Conservation (phyloP, 1,140 invertebrate genomes). For the Drosophila sproati region DNA sequence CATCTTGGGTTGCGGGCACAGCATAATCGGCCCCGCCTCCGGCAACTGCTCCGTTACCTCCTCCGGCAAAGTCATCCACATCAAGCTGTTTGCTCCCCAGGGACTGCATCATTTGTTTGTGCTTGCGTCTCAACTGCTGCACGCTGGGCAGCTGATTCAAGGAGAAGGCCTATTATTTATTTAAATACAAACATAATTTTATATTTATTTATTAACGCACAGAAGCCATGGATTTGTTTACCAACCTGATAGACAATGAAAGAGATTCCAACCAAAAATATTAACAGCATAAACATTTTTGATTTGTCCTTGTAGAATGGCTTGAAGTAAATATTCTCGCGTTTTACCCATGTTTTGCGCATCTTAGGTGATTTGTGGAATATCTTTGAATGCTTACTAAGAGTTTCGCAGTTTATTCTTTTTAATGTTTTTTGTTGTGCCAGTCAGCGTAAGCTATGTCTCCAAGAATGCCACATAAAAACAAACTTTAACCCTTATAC, state of each 20-base stretch:
- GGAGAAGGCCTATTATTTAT: conserved; percentile 68
- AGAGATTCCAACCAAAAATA: conserved; percentile 78
- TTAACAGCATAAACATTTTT: conserved; percentile 74
- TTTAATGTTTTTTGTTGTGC: conserved; percentile 43
- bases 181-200: background rate
- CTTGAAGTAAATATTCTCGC: conserved; percentile 83
- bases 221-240: conserved; percentile 2
- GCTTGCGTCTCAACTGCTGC: conserved; percentile 69
- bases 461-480: conserved; percentile 23
- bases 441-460: conserved; percentile 36
- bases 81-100: conserved; percentile 72
- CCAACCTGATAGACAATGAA: conserved; percentile 80
- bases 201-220: conserved; percentile 23
- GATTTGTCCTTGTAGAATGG: conserved; percentile 84
- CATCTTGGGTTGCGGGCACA: conserved; percentile 29
- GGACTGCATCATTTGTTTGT: conserved; percentile 71
- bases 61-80: conserved; percentile 61
- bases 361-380: conserved; percentile 43
- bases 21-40: background rate
- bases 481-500: conserved; percentile 34
- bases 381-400: conserved; percentile 2
- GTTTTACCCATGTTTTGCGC: conserved; percentile 84
- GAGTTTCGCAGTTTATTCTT: conserved; percentile 22
- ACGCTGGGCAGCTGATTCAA: conserved; percentile 79
- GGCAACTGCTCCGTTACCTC: conserved; percentile 7